These are phyloP conservation scores for Mormyrus hasselquistii DNA, from an alignment of 2,797 vertebrate species.

Conservation along the genomic window DNA sequence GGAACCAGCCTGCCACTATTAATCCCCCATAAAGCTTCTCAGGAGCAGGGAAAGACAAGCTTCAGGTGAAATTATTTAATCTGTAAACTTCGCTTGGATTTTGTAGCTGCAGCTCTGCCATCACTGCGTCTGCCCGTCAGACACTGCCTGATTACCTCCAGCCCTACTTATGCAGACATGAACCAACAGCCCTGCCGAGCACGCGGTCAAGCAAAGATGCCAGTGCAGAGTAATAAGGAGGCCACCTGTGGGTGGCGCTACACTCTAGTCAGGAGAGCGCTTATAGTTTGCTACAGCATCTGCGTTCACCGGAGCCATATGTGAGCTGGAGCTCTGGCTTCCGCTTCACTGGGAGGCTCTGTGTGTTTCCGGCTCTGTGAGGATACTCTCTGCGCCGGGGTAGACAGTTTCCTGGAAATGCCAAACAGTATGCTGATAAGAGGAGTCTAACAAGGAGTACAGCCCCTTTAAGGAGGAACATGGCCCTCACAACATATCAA, in stretches of 20 bases:
- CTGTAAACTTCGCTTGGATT: slow-evolving; percentile 26
- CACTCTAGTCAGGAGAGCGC: no score
- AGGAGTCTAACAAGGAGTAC: background rate
- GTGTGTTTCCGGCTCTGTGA: slow-evolving; percentile 39
- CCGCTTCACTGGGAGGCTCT: slow-evolving; percentile 44
- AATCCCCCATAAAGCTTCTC: slow-evolving; percentile 51
- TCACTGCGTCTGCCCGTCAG: slow-evolving; percentile 39
- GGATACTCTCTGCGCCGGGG: background rate
- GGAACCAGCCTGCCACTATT: slow-evolving; percentile 42
- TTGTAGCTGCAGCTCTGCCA: slow-evolving; percentile 34
- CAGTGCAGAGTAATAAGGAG: background rate
- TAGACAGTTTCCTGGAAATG: background rate
- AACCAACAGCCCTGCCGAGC: slow-evolving; percentile 37
- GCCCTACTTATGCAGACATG: slow-evolving; percentile 43
- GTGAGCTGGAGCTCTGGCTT: slow-evolving; percentile 58
- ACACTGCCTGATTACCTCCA: slow-evolving; percentile 36
- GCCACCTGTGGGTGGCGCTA: background rate
- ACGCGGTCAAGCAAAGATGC: background rate
- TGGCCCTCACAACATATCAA: background rate
- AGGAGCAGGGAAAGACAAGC: slow-evolving; percentile 37
- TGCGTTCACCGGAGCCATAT: slow-evolving; percentile 48
- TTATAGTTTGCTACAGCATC: background rate
- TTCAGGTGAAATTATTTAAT: slow-evolving; percentile 33
- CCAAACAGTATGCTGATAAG: background rate
- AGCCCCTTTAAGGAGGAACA: background rate